These are phyloP conservation scores for Neodon shergylaensis DNA, from an alignment of 2,113 vertebrate species.

Conservation along the genomic window DNA sequence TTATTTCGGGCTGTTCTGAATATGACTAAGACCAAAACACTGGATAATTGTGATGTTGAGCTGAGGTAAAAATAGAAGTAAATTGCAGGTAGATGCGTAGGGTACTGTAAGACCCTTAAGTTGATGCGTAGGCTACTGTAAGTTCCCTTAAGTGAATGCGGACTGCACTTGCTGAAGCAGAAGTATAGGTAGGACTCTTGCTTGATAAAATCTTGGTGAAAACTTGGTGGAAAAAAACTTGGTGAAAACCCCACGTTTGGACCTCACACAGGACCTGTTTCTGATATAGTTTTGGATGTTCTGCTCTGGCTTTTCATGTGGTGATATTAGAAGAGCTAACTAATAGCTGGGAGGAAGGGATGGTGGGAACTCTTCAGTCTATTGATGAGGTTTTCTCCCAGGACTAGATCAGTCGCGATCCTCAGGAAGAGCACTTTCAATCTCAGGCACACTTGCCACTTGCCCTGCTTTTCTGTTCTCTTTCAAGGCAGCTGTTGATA, in stretches of 20 bases:
- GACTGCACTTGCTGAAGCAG: background rate
- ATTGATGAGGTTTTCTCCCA: slow-evolving; percentile 9
- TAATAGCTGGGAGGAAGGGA: background rate
- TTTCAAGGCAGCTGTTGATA: background rate
- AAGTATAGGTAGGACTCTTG: background rate
- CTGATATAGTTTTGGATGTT: background rate
- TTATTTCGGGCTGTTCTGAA: slow-evolving; percentile 42
- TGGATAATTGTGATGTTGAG: slow-evolving; percentile 31
- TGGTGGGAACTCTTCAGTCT: background rate
- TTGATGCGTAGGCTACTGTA: background rate
- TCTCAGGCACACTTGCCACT: slow-evolving; percentile 24
- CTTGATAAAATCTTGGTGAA: background rate
- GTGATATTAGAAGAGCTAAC: background rate
- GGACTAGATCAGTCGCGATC: background rate
- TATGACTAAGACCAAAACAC: slow-evolving; percentile 52
- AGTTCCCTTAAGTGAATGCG: background rate
- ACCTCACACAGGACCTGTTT: background rate
- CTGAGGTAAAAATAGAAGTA: slow-evolving; percentile 58
- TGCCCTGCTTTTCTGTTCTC: background rate
- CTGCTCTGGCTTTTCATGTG: background rate
- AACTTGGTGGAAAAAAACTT: background rate
- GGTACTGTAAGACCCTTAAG: background rate
- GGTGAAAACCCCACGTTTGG: background rate
- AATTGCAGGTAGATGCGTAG: background rate
- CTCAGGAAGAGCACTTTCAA: background rate